Percentiles rank a stretch among this genome's conserved stretches.
Conservation (phyloP, 2,797 vertebrate species). For the Gouania willdenowi region DNA sequence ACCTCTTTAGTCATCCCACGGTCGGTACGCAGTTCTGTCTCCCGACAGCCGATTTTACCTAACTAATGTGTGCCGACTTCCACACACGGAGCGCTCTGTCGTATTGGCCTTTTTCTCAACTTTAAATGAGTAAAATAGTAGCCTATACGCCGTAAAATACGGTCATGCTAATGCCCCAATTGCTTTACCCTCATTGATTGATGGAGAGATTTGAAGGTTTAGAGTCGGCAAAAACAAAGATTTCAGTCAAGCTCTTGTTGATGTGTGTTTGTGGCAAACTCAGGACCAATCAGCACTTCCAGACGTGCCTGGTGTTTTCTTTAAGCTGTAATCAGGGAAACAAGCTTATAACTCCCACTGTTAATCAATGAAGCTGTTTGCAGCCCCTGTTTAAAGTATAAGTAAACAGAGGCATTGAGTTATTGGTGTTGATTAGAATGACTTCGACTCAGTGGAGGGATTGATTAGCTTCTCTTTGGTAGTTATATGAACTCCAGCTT, state of each 20-base stretch:
- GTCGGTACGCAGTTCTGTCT: too few species aligned
- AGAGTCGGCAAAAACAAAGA: constrained; percentile 49
- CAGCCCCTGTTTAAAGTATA: constrained; percentile 31
- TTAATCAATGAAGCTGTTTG: constrained; percentile 72
- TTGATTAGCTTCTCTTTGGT: constrained; percentile 27
- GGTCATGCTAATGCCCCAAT: constrained; percentile 57
- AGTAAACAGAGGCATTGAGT: constrained; percentile 45
- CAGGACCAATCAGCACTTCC: constrained; percentile 74
- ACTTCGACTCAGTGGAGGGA: constrained; percentile 26
- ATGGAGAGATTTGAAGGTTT: constrained; percentile 40
- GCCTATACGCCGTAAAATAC: too few species aligned
- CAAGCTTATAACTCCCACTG: constrained; percentile 79
- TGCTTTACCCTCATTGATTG: constrained; percentile 44
- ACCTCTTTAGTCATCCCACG: too few species aligned
- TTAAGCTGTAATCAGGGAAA: constrained; percentile 87
- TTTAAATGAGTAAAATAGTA: too few species aligned
- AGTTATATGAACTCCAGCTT: constrained; percentile 20
- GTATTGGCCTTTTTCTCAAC: too few species aligned
- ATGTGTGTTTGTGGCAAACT: constrained; percentile 63
- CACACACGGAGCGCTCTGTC: too few species aligned
- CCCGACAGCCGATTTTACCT: too few species aligned
- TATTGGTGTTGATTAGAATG: constrained; percentile 50
- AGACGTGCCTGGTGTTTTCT: constrained; percentile 70
- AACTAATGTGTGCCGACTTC: too few species aligned
- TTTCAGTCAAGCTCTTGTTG: constrained; percentile 63